A percentile compares a stretch with the other conserved stretches of the same genome.
These are phyloP conservation scores for Dryomyza anilis DNA, from an alignment of 2,888 invertebrate species.

Conservation along the genomic window DNA sequence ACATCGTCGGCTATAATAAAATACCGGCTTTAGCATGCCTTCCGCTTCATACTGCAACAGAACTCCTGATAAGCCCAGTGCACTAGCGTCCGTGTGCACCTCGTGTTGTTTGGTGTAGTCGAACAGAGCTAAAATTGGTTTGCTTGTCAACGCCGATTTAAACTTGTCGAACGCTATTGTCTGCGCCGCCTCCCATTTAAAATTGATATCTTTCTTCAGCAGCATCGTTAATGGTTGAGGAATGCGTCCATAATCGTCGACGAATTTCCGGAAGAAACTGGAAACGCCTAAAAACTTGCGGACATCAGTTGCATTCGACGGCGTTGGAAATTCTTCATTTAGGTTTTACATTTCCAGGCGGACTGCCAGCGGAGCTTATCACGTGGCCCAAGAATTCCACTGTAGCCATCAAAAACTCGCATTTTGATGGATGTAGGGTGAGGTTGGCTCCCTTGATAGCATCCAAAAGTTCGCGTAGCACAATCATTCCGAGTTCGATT, in stretches of 20 bases:
- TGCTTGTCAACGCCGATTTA: constrained; percentile 13
- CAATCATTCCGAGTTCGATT: neutral
- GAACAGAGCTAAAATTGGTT: constrained; percentile 18
- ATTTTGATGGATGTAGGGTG: neutral
- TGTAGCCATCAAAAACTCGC: constrained; percentile 29
- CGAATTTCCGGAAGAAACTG: constrained; percentile 31
- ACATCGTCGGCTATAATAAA: constrained; percentile 11
- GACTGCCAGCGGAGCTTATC: constrained; percentile 17
- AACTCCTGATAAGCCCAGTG: neutral
- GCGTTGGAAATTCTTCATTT: constrained; percentile 27
- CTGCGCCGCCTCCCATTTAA: neutral
- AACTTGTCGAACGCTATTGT: neutral
- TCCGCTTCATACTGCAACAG: neutral
- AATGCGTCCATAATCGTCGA: constrained; percentile 26
- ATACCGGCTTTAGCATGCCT: neutral
- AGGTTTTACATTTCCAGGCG: constrained; percentile 25
- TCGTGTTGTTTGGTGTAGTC: constrained; percentile 9
- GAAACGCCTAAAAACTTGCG: constrained; percentile 25
- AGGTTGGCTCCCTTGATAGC: neutral
- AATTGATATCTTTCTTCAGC: constrained; percentile 14
- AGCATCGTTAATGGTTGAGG: constrained; percentile 27
- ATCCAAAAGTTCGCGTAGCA: neutral
- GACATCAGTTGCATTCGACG: constrained; percentile 20
- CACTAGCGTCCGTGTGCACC: constrained; percentile 1
- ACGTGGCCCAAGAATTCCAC: constrained; percentile 30